Evolutionary conservation across 2,113 vertebrate genomes (phyloP).

Genomic region (Onychostruthus taczanowskii): DNA sequence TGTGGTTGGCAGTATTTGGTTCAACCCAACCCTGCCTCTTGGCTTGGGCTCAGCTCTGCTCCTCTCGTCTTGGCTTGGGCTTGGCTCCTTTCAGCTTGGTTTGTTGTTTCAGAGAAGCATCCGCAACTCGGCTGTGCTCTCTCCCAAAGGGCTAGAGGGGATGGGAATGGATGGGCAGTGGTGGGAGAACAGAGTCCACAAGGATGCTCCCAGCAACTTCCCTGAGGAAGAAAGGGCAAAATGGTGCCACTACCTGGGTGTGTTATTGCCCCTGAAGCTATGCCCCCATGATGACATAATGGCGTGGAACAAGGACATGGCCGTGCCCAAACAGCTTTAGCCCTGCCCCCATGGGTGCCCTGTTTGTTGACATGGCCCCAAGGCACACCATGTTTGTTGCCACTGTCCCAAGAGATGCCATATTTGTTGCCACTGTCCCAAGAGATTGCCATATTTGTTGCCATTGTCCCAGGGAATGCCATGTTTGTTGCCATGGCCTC

Average conservation of each 20-base stretch:
- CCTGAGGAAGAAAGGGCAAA: too few species aligned
- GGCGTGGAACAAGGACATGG: rapidly evolving
- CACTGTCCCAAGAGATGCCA: neutral
- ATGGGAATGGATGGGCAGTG: too few species aligned
- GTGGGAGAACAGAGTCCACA: too few species aligned
- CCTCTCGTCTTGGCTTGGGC: rapidly evolving
- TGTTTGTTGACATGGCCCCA: too few species aligned
- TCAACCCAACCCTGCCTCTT: neutral
- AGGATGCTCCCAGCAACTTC: neutral
- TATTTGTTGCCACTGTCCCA: neutral
- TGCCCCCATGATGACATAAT: rapidly evolving
- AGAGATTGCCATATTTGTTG: neutral
- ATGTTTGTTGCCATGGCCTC: neutral
- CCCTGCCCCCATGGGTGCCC: rapidly evolving
- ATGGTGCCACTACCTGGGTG: rapidly evolving
- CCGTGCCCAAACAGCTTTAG: neutral
- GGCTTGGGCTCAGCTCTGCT: neutral
- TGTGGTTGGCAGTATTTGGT: neutral
- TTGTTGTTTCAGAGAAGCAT: neutral
- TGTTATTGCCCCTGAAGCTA: too few species aligned
- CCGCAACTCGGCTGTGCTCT: rapidly evolving
- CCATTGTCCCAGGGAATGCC: neutral
- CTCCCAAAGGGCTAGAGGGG: neutral
- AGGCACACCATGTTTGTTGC: rapidly evolving
- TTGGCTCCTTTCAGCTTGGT: neutral